Conservation (phyloP, 1,140 invertebrate species). For the Lordiphosa collinella region DNA sequence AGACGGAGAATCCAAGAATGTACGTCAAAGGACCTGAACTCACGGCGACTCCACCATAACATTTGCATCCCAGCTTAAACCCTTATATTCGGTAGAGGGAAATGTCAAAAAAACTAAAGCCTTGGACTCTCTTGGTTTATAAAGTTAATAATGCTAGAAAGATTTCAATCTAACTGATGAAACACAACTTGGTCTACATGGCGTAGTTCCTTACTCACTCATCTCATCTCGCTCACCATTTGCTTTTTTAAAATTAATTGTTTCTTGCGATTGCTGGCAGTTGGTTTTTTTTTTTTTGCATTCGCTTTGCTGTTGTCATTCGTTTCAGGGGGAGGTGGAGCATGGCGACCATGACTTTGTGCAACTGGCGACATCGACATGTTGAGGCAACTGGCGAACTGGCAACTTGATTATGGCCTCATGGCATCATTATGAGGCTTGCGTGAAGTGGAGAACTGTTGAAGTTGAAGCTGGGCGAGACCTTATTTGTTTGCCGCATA, state of each 20-base stretch:
- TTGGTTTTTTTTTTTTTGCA: conserved; percentile 7
- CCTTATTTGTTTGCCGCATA: conserved; percentile 52
- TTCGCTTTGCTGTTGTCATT: conserved; percentile 11
- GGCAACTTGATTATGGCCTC: conserved; percentile 43
- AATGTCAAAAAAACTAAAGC: no score
- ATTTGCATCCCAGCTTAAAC: no score
- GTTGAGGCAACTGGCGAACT: conserved; percentile 18
- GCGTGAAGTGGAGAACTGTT: not conserved
- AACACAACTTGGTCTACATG: no score
- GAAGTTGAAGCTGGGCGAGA: conserved; percentile 6
- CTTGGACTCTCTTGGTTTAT: not conserved
- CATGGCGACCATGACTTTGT: conserved; percentile 40
- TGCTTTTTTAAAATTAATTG: conserved; percentile 24
- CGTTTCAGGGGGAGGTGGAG: not conserved
- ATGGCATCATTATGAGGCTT: conserved; percentile 41
- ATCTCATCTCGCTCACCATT: not conserved
- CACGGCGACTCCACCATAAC: no score
- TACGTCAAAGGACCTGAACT: no score
- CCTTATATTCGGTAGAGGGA: no score
- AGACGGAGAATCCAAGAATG: no score
- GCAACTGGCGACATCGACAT: conserved; percentile 36
- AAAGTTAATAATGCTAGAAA: not conserved
- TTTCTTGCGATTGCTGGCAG: conserved; percentile 29
- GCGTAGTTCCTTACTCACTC: not conserved
- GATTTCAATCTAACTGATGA: not conserved